A percentile compares a stretch with the other conserved stretches of the same genome.
Evolutionary conservation across 2,888 invertebrate species (phyloP).

Genomic region (Phyllotreta striolata): DNA sequence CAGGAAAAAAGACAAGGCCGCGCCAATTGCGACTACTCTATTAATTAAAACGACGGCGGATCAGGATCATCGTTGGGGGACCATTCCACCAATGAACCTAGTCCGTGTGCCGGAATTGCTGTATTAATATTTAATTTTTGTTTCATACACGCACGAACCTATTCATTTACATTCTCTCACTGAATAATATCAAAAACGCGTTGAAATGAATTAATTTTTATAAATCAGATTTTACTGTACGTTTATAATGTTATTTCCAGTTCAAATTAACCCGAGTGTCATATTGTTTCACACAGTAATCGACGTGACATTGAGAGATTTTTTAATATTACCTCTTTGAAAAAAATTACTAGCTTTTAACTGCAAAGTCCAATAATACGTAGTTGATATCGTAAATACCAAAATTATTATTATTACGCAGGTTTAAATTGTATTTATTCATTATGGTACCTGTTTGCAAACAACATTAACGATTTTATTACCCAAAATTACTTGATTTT

Average conservation of each 20-base stretch:
- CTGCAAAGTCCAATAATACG: not conserved
- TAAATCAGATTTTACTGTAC: not conserved
- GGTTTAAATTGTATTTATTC: not conserved
- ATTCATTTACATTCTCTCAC: not conserved
- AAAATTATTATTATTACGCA: conserved; percentile 8
- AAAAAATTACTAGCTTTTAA: not conserved
- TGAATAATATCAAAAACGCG: not conserved
- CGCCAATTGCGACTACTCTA: conserved; percentile 18
- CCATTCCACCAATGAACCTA: conserved; percentile 6
- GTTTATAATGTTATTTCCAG: not conserved
- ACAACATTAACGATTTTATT: conserved; percentile 1
- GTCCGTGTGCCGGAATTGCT: conserved; percentile 2
- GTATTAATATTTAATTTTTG: not conserved
- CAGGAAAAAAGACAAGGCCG: conserved; percentile 11
- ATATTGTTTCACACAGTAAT: conserved; percentile 10
- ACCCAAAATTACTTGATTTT: too few species aligned
- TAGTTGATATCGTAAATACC: conserved; percentile 3
- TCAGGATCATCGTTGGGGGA: conserved; percentile 13
- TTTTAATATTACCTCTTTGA: not conserved
- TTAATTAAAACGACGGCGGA: conserved; percentile 23
- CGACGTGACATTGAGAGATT: conserved; percentile 2
- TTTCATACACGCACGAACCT: not conserved
- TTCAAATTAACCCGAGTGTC: not conserved
- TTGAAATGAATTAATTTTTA: conserved; percentile 5
- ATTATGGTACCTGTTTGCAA: conserved; percentile 1